Percentiles rank a stretch among this genome's conserved stretches.
phyloP scores from a whole-genome alignment of 2,113 vertebrate genomes.

The Calidris pygmaea region DNA sequence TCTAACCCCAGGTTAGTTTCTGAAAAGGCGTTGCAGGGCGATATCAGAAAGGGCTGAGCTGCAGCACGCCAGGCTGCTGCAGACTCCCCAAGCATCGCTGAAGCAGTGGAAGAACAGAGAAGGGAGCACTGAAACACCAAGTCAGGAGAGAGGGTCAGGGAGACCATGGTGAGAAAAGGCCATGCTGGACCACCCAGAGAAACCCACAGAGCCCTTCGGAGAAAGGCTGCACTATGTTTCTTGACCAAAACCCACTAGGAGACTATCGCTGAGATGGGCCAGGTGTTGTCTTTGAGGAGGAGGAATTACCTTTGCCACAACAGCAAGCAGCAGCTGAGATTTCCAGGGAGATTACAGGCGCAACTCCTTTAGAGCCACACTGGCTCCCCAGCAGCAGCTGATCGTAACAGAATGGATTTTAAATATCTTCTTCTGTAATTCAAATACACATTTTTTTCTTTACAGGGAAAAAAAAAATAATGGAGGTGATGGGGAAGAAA shows the following conservation, averaged over 20 bases:
- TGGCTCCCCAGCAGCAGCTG: background rate
- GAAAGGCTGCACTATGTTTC: accelerated
- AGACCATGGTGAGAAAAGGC: background rate
- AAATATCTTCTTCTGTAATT: background rate
- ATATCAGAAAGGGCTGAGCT: background rate
- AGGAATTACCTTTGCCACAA: background rate
- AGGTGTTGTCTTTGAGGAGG: background rate
- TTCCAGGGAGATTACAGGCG: background rate
- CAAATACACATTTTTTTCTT: background rate
- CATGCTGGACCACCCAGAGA: background rate
- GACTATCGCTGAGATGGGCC: accelerated
- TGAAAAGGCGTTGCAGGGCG: accelerated
- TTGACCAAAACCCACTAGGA: background rate
- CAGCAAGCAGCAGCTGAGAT: background rate
- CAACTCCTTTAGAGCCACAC: background rate
- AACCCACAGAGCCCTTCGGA: background rate
- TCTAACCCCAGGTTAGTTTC: background rate
- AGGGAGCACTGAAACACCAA: background rate
- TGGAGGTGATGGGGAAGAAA: background rate
- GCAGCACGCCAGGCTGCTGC: background rate
- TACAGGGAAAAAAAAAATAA: background rate
- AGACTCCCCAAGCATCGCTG: background rate
- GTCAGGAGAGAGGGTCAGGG: background rate
- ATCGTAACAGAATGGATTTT: background rate
- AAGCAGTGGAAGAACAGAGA: background rate